phyloP scores from a whole-genome alignment of 2,888 invertebrate species.

The Melanophora roralis region DNA sequence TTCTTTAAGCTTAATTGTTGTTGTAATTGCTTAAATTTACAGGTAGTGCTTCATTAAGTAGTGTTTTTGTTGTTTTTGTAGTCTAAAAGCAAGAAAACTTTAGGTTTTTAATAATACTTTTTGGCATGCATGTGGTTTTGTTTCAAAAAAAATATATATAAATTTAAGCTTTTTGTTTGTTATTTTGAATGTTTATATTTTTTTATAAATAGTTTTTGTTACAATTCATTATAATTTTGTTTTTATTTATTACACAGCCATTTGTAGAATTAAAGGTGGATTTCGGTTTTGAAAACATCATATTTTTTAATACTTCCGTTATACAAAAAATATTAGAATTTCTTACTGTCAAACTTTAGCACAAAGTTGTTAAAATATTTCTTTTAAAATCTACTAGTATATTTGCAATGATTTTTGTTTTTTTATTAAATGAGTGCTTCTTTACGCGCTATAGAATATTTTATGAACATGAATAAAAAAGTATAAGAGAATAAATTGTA shows the following conservation, averaged over 20 bases:
- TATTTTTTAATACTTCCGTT: constrained; percentile 51
- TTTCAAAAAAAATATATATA: too few relatives aligned
- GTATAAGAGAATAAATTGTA: constrained; percentile 27
- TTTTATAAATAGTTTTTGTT: neutral
- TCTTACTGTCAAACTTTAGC: constrained; percentile 4
- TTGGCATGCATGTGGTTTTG: neutral
- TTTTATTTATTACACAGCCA: constrained; percentile 52
- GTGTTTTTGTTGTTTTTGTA: neutral
- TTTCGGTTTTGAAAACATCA: constrained; percentile 40
- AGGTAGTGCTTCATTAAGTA: constrained; percentile 10
- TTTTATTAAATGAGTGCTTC: constrained; percentile 50
- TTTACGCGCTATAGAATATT: constrained; percentile 34
- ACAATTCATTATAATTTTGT: constrained; percentile 4
- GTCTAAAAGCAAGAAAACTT: too few relatives aligned
- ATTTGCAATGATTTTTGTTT: constrained; percentile 45
- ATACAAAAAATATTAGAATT: neutral
- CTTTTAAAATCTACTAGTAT: neutral
- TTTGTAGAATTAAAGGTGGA: constrained; percentile 18
- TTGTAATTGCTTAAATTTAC: constrained; percentile 18
- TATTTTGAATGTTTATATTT: too few relatives aligned
- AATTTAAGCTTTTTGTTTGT: too few relatives aligned
- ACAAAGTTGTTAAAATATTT: neutral
- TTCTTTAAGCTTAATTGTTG: constrained; percentile 20
- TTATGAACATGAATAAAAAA: constrained; percentile 8
- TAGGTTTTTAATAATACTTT: constrained; percentile 48